Evolutionary conservation across 1,140 invertebrate genomes (phyloP).

Genomic region (Melanaphis sacchari): DNA sequence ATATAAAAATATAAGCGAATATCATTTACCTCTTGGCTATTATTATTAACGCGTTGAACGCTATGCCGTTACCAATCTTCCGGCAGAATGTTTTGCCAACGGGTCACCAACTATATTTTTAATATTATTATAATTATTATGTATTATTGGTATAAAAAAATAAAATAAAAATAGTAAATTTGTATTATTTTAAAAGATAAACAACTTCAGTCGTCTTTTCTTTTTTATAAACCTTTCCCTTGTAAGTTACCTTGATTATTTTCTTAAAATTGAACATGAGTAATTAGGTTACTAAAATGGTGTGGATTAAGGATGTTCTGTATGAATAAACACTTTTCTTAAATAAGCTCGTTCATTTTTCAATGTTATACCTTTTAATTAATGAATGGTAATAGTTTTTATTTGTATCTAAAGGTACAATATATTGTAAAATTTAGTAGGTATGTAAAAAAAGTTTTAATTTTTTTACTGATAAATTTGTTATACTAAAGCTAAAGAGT

Average conservation of each 20-base stretch:
- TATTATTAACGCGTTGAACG: constrained; percentile 48
- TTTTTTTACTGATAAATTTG: background rate
- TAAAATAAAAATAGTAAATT: constrained; percentile 50
- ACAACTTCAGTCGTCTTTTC: constrained; percentile 51
- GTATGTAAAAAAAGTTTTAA: background rate
- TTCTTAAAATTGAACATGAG: constrained; percentile 8
- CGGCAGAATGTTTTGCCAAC: background rate
- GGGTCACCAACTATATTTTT: constrained; percentile 41
- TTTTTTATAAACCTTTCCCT: constrained; percentile 56
- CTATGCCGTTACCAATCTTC: constrained; percentile 40
- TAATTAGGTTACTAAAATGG: constrained; percentile 35
- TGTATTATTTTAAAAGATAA: constrained; percentile 49
- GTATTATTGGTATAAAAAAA: constrained; percentile 41
- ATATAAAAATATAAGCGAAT: constrained; percentile 56
- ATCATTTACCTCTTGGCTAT: constrained; percentile 54
- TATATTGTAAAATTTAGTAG: background rate
- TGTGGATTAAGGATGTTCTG: background rate
- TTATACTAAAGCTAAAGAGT: background rate
- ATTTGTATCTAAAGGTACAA: background rate
- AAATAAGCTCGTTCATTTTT: background rate
- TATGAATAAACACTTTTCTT: background rate
- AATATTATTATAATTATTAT: constrained; percentile 47
- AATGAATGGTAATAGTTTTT: background rate
- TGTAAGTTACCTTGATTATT: constrained; percentile 50
- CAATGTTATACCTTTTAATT: background rate